Evolutionary conservation across 2,113 vertebrate species (phyloP), one percentile per base, ranked within the genome.

Genomic region (Varanus salvator): DNA sequence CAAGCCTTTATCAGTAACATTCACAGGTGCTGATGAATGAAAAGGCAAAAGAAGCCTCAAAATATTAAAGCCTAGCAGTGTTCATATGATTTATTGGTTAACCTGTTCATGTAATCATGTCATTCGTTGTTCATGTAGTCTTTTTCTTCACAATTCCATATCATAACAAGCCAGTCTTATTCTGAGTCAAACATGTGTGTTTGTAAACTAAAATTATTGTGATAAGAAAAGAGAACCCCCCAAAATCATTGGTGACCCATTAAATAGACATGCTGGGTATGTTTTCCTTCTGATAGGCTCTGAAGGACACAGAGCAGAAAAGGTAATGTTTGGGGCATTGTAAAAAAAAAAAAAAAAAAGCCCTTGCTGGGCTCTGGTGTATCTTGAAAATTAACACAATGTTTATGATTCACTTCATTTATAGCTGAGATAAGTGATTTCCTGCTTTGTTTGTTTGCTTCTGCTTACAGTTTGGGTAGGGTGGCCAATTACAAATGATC

Each of bases 11-110:
- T 44, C 83, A 48, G 15, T 90, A 91, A 87, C 14, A 19, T 90
- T n/a, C 69, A 81, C 93, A 71, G 82, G 52, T 66, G 93, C 87
- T 84, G 82, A 82, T 1, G 77, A 92, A 84, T 38, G 85, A 90
- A 44, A 52, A 92, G 88, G 93, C 90, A 87, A 91, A 84, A 34
- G 91, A 44, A 11, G 92, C 44, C 8, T 66, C 54, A 11, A 60
- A 88, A 85, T 85, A 71, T 27, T 83, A 88, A 74, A 44, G 38
- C 52, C 75, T 48, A 74, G 19, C 11, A 64, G 14, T 75, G 74
- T 60, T 75, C 34, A 48, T 68, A 80, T 1, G 78, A 8, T 87
- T 68, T 77, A 87, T 31, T 68, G 14, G 7, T 60, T 60, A 15
- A 60, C 57, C 14, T 60, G 3, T 34, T 76, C 17, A 76, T 44